Conservation (phyloP, 2,797 vertebrate genomes). For the Jordanella pulchra region DNA sequence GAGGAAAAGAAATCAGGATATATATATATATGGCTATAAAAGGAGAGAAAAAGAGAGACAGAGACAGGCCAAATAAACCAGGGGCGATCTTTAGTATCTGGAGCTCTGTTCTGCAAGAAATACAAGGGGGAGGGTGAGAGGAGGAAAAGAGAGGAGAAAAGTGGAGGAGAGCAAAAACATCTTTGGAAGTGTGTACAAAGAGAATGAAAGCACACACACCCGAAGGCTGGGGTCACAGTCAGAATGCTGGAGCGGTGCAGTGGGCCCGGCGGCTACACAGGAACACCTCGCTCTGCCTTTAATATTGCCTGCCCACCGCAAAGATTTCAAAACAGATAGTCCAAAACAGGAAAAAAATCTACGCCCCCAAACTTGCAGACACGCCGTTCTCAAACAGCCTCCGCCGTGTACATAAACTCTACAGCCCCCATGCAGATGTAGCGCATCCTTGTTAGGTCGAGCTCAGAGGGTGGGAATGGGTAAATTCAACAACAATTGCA, state of each 20-base stretch:
- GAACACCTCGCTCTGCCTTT: constrained; percentile 74
- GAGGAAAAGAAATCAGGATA: constrained; percentile 51
- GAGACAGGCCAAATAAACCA: constrained; percentile 74
- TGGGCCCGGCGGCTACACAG: constrained; percentile 66
- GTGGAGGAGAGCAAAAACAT: constrained; percentile 67
- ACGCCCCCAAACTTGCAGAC: constrained; percentile 60
- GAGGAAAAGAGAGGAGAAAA: constrained; percentile 59
- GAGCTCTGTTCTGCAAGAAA: constrained; percentile 69
- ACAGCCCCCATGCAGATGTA: constrained; percentile 68
- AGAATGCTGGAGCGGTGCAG: constrained; percentile 71
- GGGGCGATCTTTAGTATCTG: constrained; percentile 72
- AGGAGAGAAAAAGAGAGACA: constrained; percentile 47
- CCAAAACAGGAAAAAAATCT: constrained; percentile 60
- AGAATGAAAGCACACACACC: constrained; percentile 69
- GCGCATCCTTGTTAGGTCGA: constrained; percentile 67
- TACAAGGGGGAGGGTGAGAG: constrained; percentile 47
- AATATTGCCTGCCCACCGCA: constrained; percentile 67
- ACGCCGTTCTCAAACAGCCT: constrained; percentile 31
- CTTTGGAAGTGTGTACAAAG: constrained; percentile 76
- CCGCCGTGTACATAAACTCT: constrained; percentile 57
- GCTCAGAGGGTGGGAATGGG: constrained; percentile 69
- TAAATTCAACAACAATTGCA: constrained; percentile 68
- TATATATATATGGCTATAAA: constrained; percentile 57
- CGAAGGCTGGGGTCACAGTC: constrained; percentile 76
- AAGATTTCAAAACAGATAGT: constrained; percentile 75